These are phyloP conservation scores for Agrypnia vestita DNA, from an alignment of 1,140 invertebrate species.

Conservation along the genomic window DNA sequence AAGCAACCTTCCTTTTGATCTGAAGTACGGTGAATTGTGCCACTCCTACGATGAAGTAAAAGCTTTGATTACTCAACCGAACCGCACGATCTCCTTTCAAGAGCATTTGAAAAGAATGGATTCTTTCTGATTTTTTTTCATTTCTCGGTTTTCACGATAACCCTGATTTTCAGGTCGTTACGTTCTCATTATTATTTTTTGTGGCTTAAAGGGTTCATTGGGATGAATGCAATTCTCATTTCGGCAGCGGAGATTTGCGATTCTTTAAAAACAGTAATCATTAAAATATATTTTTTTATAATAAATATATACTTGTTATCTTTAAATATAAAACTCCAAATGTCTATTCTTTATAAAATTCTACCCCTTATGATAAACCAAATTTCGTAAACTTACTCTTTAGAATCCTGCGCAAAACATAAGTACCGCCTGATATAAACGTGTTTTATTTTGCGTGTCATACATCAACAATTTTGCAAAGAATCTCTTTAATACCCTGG, in stretches of 20 bases:
- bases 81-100: constrained; percentile 34
- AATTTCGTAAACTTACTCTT: too few relatives aligned
- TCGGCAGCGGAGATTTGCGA: neutral
- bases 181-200: constrained; percentile 29
- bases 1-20: constrained; percentile 49
- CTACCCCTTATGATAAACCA: too few relatives aligned
- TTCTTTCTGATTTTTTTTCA: constrained; percentile 39
- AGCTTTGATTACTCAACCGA: constrained; percentile 57
- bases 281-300: too few relatives aligned
- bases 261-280: too few relatives aligned
- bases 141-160: constrained; percentile 28
- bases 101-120: constrained; percentile 18
- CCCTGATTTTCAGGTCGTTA: constrained; percentile 41
- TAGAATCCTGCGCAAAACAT: too few relatives aligned
- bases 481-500: too few relatives aligned
- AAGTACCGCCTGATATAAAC: too few relatives aligned
- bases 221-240: constrained; percentile 9
- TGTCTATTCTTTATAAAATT: too few relatives aligned
- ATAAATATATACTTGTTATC: too few relatives aligned
- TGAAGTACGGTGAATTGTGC: constrained; percentile 50
- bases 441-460: too few relatives aligned
- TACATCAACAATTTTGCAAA: too few relatives aligned
- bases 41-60: constrained; percentile 48
- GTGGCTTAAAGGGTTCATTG: constrained; percentile 13
- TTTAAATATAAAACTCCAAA: too few relatives aligned